Evolutionary conservation across 2,797 vertebrate species (phyloP).

Genomic region (Rhodeus uyekii): DNA sequence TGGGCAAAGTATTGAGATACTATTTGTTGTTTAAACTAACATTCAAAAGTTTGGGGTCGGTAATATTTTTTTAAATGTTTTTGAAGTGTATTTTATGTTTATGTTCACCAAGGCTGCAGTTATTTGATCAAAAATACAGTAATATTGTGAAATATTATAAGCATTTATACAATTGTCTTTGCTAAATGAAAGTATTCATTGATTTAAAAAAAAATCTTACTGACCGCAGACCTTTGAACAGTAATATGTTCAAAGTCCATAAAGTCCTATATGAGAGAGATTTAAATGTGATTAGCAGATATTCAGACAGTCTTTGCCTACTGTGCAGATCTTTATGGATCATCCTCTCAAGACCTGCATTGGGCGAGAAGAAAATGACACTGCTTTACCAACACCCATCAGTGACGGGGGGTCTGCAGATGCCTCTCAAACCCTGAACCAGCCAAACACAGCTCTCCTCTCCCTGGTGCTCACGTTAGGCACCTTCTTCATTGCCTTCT

Average conservation of each 20-base stretch:
- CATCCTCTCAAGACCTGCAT: constrained; percentile 85
- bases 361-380: constrained; percentile 54
- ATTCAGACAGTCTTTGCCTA: constrained; percentile 66
- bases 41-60: neutral
- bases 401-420: constrained; percentile 43
- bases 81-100: neutral
- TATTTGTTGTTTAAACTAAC: neutral
- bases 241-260: too few species aligned
- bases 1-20: constrained; percentile 79
- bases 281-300: constrained; percentile 68
- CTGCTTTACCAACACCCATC: neutral
- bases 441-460: constrained; percentile 94
- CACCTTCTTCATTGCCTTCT: constrained; percentile 96
- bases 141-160: neutral
- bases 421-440: constrained; percentile 54
- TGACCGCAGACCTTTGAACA: neutral
- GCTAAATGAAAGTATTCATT: neutral
- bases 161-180: neutral
- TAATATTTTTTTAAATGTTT: neutral
- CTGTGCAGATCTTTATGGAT: constrained; percentile 69
- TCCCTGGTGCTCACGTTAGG: constrained; percentile 94
- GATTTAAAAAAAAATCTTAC: neutral
- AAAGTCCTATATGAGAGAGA: neutral
- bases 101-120: neutral
- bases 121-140: neutral